Percentiles rank a stretch among this genome's conserved stretches.
These are phyloP conservation scores for Saiga tatarica DNA, from an alignment of 2,113 vertebrate species.

Conservation along the genomic window DNA sequence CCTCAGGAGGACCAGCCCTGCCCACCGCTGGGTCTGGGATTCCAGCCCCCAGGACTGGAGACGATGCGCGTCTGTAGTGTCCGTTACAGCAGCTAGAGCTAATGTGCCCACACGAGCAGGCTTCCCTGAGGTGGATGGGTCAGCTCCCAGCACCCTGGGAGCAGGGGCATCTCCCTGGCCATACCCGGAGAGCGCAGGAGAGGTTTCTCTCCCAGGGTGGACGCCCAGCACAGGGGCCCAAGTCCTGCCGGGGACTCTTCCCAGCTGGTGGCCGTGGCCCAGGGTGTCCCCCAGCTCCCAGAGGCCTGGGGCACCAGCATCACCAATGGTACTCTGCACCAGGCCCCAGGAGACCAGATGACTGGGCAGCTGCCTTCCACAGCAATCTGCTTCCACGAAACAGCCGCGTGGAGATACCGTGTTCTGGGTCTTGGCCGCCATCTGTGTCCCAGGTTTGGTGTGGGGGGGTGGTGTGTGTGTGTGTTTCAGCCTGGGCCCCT, in stretches of 20 bases:
- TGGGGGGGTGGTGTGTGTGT: accelerated
- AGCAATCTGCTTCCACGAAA: accelerated
- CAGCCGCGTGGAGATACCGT: accelerated
- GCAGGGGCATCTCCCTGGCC: not conserved
- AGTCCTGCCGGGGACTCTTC: not conserved
- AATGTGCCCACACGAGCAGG: accelerated
- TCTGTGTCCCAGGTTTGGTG: accelerated
- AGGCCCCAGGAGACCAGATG: not conserved
- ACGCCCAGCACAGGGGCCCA: not conserved
- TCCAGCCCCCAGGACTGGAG: not conserved
- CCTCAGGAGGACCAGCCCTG: not conserved
- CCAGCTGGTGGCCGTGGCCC: not conserved
- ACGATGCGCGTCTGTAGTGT: accelerated
- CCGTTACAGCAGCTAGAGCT: not conserved
- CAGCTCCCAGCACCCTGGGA: not conserved
- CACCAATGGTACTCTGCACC: not conserved
- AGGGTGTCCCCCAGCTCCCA: not conserved
- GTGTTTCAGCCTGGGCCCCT: no score
- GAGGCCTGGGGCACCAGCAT: accelerated
- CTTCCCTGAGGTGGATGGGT: accelerated
- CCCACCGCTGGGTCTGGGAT: not conserved
- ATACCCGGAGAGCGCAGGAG: not conserved
- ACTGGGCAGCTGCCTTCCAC: not conserved
- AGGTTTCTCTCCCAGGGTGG: not conserved
- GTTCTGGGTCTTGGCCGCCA: not conserved